Percentiles rank a stretch among this genome's conserved stretches.
Conservation (phyloP, 2,888 invertebrate genomes). For the Aproaerema taeniolella region DNA sequence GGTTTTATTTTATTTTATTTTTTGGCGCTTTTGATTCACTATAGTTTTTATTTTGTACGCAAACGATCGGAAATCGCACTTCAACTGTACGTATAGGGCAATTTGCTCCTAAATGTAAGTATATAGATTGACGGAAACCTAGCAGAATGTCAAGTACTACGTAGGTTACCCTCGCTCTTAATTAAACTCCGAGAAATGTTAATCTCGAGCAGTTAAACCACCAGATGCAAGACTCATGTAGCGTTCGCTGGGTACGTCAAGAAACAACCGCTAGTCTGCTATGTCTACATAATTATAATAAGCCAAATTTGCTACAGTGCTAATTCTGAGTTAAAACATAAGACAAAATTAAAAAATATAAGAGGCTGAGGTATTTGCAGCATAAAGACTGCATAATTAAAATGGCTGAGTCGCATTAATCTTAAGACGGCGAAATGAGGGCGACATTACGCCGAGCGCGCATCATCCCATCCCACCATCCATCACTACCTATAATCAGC, state of each 20-base stretch:
- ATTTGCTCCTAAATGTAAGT: no score
- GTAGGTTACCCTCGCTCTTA: slow-evolving; percentile 2
- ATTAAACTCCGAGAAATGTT: slow-evolving; percentile 7
- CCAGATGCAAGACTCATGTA: slow-evolving; percentile 2
- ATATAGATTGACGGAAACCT: no score
- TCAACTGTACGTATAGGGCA: no score
- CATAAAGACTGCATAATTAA: slow-evolving; percentile 52
- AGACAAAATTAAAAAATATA: slow-evolving; percentile 32
- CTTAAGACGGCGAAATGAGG: slow-evolving; percentile 42
- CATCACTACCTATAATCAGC: slow-evolving; percentile 38
- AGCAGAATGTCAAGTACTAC: no score
- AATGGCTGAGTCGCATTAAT: slow-evolving; percentile 52
- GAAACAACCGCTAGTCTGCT: background rate
- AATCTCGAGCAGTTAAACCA: background rate
- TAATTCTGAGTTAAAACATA: slow-evolving; percentile 23
- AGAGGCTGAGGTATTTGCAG: slow-evolving; percentile 28
- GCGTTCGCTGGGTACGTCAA: background rate
- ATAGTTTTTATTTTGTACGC: no score
- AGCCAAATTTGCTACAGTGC: slow-evolving; percentile 22
- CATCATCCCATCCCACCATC: slow-evolving; percentile 27
- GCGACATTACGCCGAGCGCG: slow-evolving; percentile 32
- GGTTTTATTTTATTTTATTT: no score
- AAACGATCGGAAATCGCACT: no score
- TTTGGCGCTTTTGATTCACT: no score
- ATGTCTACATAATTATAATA: slow-evolving; percentile 5